Conservation (phyloP, 2,113 vertebrate genomes). For the Malaclemys terrapin region DNA sequence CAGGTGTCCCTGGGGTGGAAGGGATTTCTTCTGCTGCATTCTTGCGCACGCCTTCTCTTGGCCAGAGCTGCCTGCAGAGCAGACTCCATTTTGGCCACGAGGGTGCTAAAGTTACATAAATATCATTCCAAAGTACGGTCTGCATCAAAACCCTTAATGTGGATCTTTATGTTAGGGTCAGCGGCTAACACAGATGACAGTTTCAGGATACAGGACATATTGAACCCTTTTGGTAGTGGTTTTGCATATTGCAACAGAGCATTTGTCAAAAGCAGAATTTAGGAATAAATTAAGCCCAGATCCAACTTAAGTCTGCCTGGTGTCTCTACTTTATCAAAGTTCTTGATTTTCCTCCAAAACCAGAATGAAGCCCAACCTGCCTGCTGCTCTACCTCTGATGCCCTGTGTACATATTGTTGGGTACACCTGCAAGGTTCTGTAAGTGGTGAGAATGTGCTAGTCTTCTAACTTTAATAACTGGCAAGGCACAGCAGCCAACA, state of each 20-base stretch:
- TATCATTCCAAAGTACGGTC: background rate
- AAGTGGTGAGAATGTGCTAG: background rate
- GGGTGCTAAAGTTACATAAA: no score
- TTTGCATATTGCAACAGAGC: background rate
- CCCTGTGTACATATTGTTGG: background rate
- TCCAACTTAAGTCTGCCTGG: background rate
- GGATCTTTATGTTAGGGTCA: rapidly evolving
- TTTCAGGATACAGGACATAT: background rate
- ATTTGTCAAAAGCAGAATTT: background rate
- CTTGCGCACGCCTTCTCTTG: no score
- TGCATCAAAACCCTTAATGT: background rate
- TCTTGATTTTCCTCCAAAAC: background rate
- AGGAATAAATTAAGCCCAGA: background rate
- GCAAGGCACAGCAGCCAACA: background rate
- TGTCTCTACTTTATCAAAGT: background rate
- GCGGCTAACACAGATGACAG: background rate
- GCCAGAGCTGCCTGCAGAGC: no score
- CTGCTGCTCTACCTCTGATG: background rate
- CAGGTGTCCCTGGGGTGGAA: no score
- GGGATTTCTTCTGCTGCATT: no score
- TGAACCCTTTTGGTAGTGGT: background rate
- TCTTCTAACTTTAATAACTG: background rate
- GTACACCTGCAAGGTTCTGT: background rate
- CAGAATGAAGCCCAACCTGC: background rate
- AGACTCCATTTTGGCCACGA: no score